phyloP scores from a whole-genome alignment of 2,797 vertebrate species.

The Orestias chungarensis region DNA sequence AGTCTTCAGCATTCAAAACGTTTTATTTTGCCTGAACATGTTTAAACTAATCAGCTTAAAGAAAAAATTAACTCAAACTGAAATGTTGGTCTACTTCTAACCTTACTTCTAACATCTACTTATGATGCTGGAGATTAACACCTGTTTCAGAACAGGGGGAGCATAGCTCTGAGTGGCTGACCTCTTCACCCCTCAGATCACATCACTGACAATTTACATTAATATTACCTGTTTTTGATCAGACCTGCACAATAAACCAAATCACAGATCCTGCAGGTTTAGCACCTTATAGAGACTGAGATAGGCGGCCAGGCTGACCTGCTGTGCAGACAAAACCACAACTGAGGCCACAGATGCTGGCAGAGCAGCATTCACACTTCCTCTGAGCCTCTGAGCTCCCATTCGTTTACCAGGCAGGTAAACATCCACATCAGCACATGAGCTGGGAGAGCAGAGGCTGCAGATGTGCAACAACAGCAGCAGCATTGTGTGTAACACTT shows the following conservation, averaged over 20 bases:
- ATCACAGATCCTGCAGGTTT: too few relatives aligned
- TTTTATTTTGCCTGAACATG: not conserved
- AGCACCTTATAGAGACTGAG: too few relatives aligned
- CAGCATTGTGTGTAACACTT: conserved; percentile 38
- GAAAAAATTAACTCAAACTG: not conserved
- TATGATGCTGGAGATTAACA: not conserved
- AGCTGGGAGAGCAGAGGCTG: conserved; percentile 17
- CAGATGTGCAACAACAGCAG: conserved; percentile 61
- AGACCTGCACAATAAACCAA: not conserved
- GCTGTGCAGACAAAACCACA: conserved; percentile 11
- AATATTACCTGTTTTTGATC: not conserved
- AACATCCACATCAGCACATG: conserved; percentile 59
- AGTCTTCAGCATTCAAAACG: not conserved
- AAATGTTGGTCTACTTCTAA: too few relatives aligned
- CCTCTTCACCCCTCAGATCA: not conserved
- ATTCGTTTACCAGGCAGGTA: conserved; percentile 51
- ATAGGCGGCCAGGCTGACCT: conserved; percentile 2
- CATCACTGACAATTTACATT: not conserved
- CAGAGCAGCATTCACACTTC: conserved; percentile 45
- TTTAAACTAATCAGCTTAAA: too few relatives aligned
- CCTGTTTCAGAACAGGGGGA: not conserved
- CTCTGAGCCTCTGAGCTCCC: conserved; percentile 25
- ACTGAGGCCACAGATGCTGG: conserved; percentile 32
- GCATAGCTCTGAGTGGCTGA: not conserved
- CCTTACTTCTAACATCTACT: too few relatives aligned